Conservation (phyloP, 1,140 invertebrate species). For the Gyrodactylus salaris region DNA sequence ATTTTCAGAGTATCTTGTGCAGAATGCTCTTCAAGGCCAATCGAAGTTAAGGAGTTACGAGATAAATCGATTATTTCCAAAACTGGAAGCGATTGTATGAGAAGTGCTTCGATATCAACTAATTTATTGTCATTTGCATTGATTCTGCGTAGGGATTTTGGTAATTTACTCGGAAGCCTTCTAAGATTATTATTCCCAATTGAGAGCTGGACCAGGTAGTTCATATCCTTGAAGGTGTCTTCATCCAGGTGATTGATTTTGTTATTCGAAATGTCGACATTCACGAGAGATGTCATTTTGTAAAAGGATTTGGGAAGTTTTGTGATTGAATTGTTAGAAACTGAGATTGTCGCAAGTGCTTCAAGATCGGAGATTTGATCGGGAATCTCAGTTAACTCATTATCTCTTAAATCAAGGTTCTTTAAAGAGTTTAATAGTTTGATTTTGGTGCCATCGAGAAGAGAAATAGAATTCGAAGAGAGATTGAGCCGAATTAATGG, state of each 20-base stretch:
- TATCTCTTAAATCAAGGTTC: neutral
- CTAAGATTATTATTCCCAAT: neutral
- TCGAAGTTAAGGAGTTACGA: neutral
- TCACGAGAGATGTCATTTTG: neutral
- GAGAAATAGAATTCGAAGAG: neutral
- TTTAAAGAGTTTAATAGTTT: neutral
- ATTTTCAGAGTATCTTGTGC: neutral
- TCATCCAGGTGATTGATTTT: neutral
- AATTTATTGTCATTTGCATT: neutral
- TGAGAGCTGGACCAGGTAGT: neutral
- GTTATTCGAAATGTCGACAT: neutral
- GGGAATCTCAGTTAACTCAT: neutral
- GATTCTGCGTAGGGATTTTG: neutral
- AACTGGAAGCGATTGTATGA: neutral
- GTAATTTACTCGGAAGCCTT: neutral
- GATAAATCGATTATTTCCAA: neutral
- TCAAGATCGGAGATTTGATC: neutral
- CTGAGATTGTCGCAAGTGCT: neutral
- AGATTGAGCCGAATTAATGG: neutral
- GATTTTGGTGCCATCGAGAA: neutral
- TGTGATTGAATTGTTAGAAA: neutral
- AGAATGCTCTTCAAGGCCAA: neutral
- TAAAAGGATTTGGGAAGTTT: neutral
- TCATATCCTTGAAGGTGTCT: neutral
- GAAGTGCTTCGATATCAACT: neutral